phyloP scores from a whole-genome alignment of 1,140 invertebrate genomes.

The Harpegnathos saltator region DNA sequence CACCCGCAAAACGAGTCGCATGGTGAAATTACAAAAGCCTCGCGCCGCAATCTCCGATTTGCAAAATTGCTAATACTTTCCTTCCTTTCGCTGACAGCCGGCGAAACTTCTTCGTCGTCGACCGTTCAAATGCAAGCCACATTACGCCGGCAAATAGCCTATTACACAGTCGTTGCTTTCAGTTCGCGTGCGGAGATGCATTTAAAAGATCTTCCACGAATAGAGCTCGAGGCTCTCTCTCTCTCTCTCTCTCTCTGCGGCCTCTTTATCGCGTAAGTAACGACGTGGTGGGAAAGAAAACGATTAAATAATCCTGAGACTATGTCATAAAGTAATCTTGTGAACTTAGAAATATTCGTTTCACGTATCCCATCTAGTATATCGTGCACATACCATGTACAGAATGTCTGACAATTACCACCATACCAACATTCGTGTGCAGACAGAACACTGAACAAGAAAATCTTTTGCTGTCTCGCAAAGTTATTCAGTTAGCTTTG shows the following conservation, averaged over 20 bases:
- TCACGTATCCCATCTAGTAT: too few relatives aligned
- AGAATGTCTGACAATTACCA: too few relatives aligned
- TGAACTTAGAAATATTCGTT: too few relatives aligned
- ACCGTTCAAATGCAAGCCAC: conserved; percentile 22
- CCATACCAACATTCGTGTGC: too few relatives aligned
- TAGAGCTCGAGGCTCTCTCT: neutral
- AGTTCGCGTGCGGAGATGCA: conserved; percentile 12
- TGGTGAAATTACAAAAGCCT: conserved; percentile 27
- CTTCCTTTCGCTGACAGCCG: conserved; percentile 56
- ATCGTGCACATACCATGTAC: too few relatives aligned
- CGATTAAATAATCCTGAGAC: too few relatives aligned
- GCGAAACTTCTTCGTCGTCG: conserved; percentile 61
- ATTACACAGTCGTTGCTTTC: conserved; percentile 36
- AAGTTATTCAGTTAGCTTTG: too few relatives aligned
- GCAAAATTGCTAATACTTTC: conserved; percentile 40
- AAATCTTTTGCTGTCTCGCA: too few relatives aligned
- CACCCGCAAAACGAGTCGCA: conserved; percentile 25
- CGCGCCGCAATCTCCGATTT: conserved; percentile 37
- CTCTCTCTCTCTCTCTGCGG: neutral
- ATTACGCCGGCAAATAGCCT: conserved; percentile 26
- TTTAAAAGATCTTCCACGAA: conserved; percentile 4
- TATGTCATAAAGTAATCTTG: too few relatives aligned
- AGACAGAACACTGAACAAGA: too few relatives aligned
- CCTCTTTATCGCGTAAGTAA: neutral
- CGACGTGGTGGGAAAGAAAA: too few relatives aligned